A percentile compares a stretch with the other conserved stretches of the same genome.
Evolutionary conservation across 53 echinoderm and acorn worm species (phyloP).

Genomic region (Crossaster papposus): DNA sequence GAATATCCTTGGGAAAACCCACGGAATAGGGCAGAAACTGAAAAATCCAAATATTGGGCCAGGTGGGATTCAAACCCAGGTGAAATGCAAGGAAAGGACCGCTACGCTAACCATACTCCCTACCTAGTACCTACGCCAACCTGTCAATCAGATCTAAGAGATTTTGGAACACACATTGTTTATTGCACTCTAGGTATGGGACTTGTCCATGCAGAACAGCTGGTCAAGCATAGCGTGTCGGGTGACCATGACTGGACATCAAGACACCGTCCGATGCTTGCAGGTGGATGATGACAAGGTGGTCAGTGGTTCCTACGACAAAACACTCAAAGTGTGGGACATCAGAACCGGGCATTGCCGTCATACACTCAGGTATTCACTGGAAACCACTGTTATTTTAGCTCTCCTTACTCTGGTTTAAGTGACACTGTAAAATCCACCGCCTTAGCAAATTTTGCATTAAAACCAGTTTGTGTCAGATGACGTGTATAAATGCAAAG

Average conservation of each 20-base stretch:
- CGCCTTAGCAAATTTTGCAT: too few relatives aligned
- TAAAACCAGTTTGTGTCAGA: too few relatives aligned
- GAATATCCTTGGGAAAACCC: too few relatives aligned
- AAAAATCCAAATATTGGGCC: too few relatives aligned
- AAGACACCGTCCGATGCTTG: constrained; percentile 91
- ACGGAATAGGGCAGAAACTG: too few relatives aligned
- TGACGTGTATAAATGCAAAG: too few relatives aligned
- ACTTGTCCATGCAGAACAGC: constrained; percentile 96
- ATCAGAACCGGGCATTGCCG: constrained; percentile 91
- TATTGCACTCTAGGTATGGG: constrained; percentile 80
- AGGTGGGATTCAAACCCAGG: too few relatives aligned
- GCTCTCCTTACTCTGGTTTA: too few relatives aligned
- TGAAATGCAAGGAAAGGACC: too few relatives aligned
- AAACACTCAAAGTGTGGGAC: constrained; percentile 96
- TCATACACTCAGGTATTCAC: constrained; percentile 82
- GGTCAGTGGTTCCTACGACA: constrained; percentile 98
- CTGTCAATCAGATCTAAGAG: not conserved
- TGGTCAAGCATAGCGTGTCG: constrained; percentile 99
- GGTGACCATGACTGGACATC: constrained; percentile 95
- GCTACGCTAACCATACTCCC: too few relatives aligned
- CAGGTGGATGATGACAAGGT: constrained; percentile 99
- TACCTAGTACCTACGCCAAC: too few relatives aligned
- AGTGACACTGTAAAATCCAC: too few relatives aligned
- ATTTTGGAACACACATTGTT: not conserved
- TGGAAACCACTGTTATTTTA: not conserved